These are phyloP conservation scores for Burhinus oedicnemus DNA, from an alignment of 2,113 vertebrate genomes.

Conservation along the genomic window DNA sequence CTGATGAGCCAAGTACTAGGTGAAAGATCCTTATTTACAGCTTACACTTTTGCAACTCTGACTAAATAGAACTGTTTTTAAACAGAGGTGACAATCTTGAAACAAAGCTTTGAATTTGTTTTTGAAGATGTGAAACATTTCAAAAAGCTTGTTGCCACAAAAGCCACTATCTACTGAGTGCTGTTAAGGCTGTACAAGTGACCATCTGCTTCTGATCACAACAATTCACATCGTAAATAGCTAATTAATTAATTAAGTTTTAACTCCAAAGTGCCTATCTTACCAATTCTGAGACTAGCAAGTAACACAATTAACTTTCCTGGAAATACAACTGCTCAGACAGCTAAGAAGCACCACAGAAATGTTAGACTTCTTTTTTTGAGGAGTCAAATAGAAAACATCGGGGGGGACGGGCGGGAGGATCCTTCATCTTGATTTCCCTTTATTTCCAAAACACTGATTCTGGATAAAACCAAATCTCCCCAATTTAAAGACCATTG, in stretches of 20 bases:
- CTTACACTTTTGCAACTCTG: not conserved
- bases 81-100: not conserved
- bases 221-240: conserved; percentile 5
- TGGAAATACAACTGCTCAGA: not conserved
- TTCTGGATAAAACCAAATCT: not conserved
- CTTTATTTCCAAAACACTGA: not conserved
- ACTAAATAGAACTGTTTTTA: not conserved
- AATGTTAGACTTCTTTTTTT: not conserved
- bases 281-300: not conserved
- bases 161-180: not conserved
- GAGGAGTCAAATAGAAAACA: not conserved
- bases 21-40: not conserved
- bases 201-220: conserved; percentile 6
- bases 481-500: not conserved
- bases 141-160: not conserved
- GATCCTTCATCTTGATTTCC: not conserved
- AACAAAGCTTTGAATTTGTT: not conserved
- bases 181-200: not conserved
- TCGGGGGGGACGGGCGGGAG: accelerated
- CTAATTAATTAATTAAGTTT: conserved; percentile 4
- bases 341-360: not conserved
- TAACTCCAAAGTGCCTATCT: not conserved
- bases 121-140: not conserved
- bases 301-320: not conserved
- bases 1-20: not conserved